phyloP scores from a whole-genome alignment of 2,888 invertebrate genomes.

The Eupsilia transversa region DNA sequence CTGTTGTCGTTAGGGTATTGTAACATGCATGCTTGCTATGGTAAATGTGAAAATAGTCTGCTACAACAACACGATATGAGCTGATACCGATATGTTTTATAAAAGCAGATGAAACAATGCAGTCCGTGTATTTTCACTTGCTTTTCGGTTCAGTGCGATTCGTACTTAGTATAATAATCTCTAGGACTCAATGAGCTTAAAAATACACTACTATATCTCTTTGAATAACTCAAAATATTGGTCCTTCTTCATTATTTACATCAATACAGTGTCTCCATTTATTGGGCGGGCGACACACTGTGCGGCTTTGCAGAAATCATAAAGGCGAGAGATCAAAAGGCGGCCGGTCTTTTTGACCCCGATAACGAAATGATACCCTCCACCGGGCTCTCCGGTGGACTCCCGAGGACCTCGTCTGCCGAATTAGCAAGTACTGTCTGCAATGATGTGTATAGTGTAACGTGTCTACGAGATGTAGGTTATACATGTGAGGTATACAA shows the following conservation, averaged over 20 bases:
- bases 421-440: slow-evolving; percentile 67
- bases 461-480: not conserved
- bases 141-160: not conserved
- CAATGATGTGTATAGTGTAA: slow-evolving; percentile 27
- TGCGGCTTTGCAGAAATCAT: slow-evolving; percentile 75
- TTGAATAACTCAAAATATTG: not conserved
- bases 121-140: not conserved
- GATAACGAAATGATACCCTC: slow-evolving; percentile 81
- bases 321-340: slow-evolving; percentile 83
- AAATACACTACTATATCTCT: not conserved
- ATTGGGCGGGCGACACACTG: slow-evolving; percentile 40
- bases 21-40: no score
- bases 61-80: no score
- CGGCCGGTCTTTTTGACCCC: slow-evolving; percentile 75
- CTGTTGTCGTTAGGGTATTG: no score
- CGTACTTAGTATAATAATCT: not conserved
- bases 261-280: slow-evolving; percentile 47
- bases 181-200: not conserved
- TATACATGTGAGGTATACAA: not conserved
- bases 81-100: no score
- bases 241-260: not conserved
- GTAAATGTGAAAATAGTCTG: no score
- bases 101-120: not conserved
- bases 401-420: slow-evolving; percentile 62
- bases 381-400: slow-evolving; percentile 60